Conservation (phyloP, 2,113 vertebrate species). For the Lathamus discolor region DNA sequence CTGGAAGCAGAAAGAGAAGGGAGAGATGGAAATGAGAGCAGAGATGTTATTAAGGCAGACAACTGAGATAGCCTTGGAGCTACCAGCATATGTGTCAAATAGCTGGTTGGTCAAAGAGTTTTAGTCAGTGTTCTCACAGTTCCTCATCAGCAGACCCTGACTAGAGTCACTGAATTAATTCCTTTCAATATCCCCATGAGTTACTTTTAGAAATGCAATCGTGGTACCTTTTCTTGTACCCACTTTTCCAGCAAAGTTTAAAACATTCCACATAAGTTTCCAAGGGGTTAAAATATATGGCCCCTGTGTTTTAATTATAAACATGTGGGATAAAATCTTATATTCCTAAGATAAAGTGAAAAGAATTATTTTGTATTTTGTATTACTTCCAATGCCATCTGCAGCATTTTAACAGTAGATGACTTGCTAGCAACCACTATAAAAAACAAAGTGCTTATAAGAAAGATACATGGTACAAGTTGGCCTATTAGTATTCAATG, state of each 20-base stretch:
- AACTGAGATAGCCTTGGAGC: not conserved
- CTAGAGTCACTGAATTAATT: not conserved
- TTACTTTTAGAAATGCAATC: not conserved
- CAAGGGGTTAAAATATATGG: not conserved
- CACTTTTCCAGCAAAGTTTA: not conserved
- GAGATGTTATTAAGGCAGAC: conserved; percentile 46
- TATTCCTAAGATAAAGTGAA: not conserved
- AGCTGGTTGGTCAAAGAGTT: not conserved
- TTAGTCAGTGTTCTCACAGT: not conserved
- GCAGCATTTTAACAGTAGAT: conserved; percentile 26
- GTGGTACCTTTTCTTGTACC: not conserved
- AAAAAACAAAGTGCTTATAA: not conserved
- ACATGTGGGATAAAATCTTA: not conserved
- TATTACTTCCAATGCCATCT: conserved; percentile 12
- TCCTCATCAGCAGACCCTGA: not conserved
- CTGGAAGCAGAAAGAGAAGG: not conserved
- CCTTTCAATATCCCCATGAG: not conserved
- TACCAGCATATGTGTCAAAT: conserved; percentile 22
- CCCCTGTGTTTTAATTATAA: not conserved
- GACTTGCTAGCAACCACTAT: not conserved
- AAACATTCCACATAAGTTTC: not conserved
- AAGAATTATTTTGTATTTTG: conserved; percentile 19
- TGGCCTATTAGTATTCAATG: conserved; percentile 14
- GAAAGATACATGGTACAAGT: not conserved
- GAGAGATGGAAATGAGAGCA: conserved; percentile 23